Base-by-base conservation (phyloP, 2,888 invertebrate genomes). In the Gymnocheta viridis region DNA sequence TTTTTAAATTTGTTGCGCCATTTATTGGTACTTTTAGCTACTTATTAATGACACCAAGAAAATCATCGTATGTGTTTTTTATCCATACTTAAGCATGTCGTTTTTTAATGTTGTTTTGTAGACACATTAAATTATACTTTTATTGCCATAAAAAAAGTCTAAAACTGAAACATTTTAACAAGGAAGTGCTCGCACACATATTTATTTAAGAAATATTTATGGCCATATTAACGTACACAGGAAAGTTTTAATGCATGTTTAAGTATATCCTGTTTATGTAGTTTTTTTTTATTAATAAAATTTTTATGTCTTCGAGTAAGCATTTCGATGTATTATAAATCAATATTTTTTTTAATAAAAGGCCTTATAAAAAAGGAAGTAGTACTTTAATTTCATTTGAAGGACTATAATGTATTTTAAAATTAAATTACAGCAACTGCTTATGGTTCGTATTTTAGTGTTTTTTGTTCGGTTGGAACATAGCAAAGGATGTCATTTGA, bases 51-150 rank as follows among this genome's bases (percentile, higher is more conserved):
- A 44, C 51, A 74, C 69, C 14, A 38, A 35, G 27, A 19, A 47
- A 24, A 0, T 47, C 24, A 32, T 6, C 35, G 41, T 62, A 3
- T 66, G 17, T 49, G 24, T 35, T 67, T 62, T 60, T 19, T 14
- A 22, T 22, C 22, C 24, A 14, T 54, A 12, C 22, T 17, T 49
- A 60, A 51, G 58, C 38, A 35, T 67, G 38, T 64, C n/a, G 4
- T 54, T 74, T 67, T 51, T 81, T 81, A 74, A 81, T 81, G 58
- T 51, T 82, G 51, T 77, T 82, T 82, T 72, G 72, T 44, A 64
- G 66, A 49, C 66, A 51, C 77, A 77, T 77, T 82, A 77, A 66
- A 72, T 67, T 70, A 66, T 32, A 72, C 32, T 82, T 79, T 72
- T 82, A 72, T 72, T 66, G 82, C 49, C 82, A 60, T 67, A 51